Conservation (phyloP, 2,888 invertebrate genomes). For the Pandemis cinnamomeana region DNA sequence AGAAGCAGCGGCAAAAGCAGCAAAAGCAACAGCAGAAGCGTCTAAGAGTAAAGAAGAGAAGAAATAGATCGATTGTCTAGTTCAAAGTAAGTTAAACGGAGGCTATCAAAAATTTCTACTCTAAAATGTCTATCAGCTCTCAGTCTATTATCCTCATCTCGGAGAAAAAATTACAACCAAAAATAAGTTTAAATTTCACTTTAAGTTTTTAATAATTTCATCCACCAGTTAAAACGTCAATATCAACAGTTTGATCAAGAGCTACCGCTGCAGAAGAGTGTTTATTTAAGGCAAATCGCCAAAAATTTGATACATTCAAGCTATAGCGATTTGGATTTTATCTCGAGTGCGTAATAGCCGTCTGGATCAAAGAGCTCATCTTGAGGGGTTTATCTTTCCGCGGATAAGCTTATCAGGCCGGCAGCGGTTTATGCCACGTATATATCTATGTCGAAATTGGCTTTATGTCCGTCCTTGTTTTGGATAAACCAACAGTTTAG, state of each 20-base stretch:
- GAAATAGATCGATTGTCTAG: background rate
- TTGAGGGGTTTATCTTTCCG: slow-evolving; percentile 4
- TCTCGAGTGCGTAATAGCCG: slow-evolving; percentile 3
- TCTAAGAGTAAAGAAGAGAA: background rate
- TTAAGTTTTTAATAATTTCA: too few relatives aligned
- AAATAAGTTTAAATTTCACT: too few relatives aligned
- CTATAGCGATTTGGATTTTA: slow-evolving; percentile 5
- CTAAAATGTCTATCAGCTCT: too few relatives aligned
- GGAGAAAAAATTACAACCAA: too few relatives aligned
- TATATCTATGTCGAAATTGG: background rate
- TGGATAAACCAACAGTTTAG: background rate
- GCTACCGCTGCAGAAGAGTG: too few relatives aligned
- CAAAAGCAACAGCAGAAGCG: too few relatives aligned
- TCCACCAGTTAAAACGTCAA: too few relatives aligned
- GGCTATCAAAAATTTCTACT: too few relatives aligned
- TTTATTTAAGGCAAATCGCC: too few relatives aligned
- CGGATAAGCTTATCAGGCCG: slow-evolving; percentile 1
- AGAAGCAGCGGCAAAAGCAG: background rate
- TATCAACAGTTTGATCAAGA: too few relatives aligned
- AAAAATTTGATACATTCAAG: background rate
- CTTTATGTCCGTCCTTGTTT: background rate
- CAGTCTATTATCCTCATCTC: too few relatives aligned
- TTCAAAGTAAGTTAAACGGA: background rate
- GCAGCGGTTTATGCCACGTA: background rate
- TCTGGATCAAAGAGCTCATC: slow-evolving; percentile 9